Conservation (phyloP, 1,140 invertebrate genomes). For the Anastrepha obliqua region DNA sequence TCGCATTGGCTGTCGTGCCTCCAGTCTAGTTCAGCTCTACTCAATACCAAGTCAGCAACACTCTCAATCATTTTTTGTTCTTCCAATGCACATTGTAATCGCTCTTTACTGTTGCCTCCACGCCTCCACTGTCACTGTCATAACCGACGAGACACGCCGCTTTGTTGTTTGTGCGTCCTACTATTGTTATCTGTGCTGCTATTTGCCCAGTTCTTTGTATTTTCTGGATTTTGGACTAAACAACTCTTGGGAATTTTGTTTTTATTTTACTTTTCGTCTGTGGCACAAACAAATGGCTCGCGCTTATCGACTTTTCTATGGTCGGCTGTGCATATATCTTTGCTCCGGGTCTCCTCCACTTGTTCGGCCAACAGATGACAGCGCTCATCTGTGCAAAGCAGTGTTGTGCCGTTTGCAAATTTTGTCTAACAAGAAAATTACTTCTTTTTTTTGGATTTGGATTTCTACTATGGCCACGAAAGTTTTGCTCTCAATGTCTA, state of each 20-base stretch:
- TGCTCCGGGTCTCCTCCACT: neutral
- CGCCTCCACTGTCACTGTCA: neutral
- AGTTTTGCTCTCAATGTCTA: no score
- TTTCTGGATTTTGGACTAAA: neutral
- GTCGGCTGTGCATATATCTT: neutral
- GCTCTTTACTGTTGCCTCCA: neutral
- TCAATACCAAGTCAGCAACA: neutral
- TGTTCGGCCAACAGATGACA: neutral
- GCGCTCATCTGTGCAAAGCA: neutral
- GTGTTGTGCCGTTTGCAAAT: neutral
- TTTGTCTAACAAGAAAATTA: no score
- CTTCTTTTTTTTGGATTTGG: no score
- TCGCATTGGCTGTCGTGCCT: conserved; percentile 12
- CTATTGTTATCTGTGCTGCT: neutral
- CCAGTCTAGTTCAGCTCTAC: conserved; percentile 1
- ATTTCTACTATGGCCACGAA: no score
- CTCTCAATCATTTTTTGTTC: neutral
- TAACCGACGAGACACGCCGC: neutral
- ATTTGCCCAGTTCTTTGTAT: neutral
- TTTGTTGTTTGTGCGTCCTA: neutral
- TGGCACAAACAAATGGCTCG: neutral
- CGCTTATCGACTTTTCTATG: neutral
- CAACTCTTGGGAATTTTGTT: neutral
- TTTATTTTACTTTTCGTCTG: conserved; percentile 11
- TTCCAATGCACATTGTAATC: neutral